phyloP scores from a whole-genome alignment of 2,113 vertebrate species.

The Nestor notabilis region DNA sequence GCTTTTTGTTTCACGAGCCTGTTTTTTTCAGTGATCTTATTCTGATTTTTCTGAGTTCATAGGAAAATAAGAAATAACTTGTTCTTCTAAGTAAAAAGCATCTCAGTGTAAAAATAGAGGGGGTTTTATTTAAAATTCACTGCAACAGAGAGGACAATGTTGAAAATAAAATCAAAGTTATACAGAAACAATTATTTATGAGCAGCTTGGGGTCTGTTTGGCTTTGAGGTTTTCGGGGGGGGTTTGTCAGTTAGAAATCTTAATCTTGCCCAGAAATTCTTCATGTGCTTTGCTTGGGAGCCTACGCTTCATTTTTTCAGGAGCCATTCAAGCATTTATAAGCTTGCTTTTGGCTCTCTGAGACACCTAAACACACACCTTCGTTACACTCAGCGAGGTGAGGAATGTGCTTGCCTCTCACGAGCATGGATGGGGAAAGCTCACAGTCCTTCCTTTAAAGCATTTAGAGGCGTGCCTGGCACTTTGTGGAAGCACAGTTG shows the following conservation, averaged over 20 bases:
- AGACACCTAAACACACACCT: background rate
- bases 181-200: background rate
- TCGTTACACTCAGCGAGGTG: background rate
- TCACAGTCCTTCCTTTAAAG: background rate
- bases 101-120: background rate
- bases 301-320: background rate
- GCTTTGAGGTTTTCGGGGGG: accelerated
- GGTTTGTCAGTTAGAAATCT: background rate
- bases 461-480: background rate
- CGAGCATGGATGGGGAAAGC: background rate
- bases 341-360: background rate
- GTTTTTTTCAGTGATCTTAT: background rate
- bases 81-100: background rate
- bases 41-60: background rate
- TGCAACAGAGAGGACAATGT: background rate
- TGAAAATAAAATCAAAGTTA: background rate
- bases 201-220: background rate
- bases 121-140: background rate
- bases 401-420: background rate
- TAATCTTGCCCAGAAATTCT: background rate
- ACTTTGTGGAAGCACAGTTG: background rate
- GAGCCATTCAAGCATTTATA: background rate
- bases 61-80: background rate
- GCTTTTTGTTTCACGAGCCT: background rate
- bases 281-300: background rate